phyloP scores from a whole-genome alignment of 2,888 invertebrate genomes.

The Lydus trimaculatus region DNA sequence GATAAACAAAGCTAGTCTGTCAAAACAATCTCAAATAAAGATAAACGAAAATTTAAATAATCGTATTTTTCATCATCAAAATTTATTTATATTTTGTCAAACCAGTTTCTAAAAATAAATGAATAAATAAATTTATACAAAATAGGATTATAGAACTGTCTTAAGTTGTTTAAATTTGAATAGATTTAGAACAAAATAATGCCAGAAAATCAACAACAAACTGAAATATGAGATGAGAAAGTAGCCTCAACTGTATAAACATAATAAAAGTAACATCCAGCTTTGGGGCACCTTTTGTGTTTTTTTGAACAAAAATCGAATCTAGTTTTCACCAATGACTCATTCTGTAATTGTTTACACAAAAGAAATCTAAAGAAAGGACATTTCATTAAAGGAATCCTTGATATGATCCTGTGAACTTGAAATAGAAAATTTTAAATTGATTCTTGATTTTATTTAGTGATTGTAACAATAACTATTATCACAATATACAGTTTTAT shows the following conservation, averaged over 20 bases:
- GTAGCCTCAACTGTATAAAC: constrained; percentile 8
- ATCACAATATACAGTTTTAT: background rate
- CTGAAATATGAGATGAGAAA: constrained; percentile 21
- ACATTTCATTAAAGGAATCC: background rate
- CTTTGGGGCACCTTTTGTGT: constrained; percentile 24
- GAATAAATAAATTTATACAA: background rate
- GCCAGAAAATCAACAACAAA: constrained; percentile 3
- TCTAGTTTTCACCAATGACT: constrained; percentile 24
- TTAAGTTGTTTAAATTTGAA: background rate
- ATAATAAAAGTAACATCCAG: constrained; percentile 4
- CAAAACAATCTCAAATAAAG: background rate
- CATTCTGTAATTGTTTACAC: constrained; percentile 8
- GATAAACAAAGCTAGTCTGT: background rate
- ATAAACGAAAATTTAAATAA: background rate
- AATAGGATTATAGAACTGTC: background rate
- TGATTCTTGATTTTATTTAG: background rate
- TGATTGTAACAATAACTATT: background rate
- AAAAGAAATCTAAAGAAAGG: background rate
- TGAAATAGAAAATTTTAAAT: background rate
- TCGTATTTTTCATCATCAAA: too few species aligned
- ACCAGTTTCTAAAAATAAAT: background rate
- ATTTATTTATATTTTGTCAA: background rate
- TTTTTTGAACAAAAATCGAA: constrained; percentile 18
- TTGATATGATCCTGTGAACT: background rate
- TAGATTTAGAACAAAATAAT: background rate